Evolutionary conservation across 2,888 invertebrate species (phyloP).

Genomic region (Sinohyriopsis cumingii): DNA sequence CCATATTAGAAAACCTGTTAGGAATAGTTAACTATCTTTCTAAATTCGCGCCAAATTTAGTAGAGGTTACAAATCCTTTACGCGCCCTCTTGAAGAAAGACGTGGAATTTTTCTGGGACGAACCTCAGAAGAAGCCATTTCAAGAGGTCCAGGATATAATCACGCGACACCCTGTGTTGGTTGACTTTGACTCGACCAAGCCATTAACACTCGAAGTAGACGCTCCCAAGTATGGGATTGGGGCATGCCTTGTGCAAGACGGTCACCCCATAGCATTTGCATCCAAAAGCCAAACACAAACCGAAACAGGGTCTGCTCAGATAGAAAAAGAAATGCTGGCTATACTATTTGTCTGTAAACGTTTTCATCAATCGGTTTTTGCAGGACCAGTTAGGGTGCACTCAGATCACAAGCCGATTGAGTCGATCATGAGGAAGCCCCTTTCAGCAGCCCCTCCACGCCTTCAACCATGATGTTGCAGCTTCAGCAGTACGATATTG

Average conservation of each 20-base stretch:
- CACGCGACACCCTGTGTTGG: too few species aligned
- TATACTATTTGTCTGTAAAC: slow-evolving; percentile 17
- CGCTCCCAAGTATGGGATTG: slow-evolving; percentile 30
- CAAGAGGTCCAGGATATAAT: too few species aligned
- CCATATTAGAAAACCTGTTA: slow-evolving; percentile 21
- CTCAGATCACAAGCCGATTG: slow-evolving; percentile 29
- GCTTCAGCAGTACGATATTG: slow-evolving; percentile 26
- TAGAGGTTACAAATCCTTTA: too few species aligned
- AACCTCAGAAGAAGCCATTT: too few species aligned
- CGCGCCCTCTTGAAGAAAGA: too few species aligned
- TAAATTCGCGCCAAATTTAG: too few species aligned
- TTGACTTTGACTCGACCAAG: too few species aligned
- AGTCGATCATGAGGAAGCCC: slow-evolving; percentile 23
- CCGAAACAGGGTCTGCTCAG: slow-evolving; percentile 33
- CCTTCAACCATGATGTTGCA: slow-evolving; percentile 23
- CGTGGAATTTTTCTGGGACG: too few species aligned
- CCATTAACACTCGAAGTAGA: slow-evolving; percentile 4
- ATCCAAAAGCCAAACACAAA: slow-evolving; percentile 22
- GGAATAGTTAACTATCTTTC: slow-evolving; percentile 26
- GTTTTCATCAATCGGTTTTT: slow-evolving; percentile 31
- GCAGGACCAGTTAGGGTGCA: slow-evolving; percentile 14
- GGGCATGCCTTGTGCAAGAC: slow-evolving; percentile 28
- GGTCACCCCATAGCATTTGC: slow-evolving; percentile 31
- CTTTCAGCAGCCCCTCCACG: slow-evolving; percentile 19
- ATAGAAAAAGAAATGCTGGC: slow-evolving; percentile 41